Evolutionary conservation across 2,888 invertebrate species (phyloP).

Genomic region (Rhingia rostrata): DNA sequence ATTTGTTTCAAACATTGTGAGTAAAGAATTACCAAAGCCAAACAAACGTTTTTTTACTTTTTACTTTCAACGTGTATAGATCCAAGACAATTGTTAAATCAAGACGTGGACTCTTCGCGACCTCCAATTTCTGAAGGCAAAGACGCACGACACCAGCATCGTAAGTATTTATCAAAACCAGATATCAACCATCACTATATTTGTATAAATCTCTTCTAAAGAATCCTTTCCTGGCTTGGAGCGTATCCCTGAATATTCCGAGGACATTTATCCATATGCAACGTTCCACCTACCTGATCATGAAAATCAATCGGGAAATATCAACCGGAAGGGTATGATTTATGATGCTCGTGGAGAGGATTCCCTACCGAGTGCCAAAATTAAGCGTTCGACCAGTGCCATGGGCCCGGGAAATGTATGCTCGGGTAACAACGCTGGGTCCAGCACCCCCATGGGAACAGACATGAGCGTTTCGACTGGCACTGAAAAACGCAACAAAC

Average conservation of each 20-base stretch:
- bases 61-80: constrained; percentile 73
- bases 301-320: constrained; percentile 84
- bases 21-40: constrained; percentile 73
- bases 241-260: constrained; percentile 85
- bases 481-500: constrained; percentile 82
- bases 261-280: constrained; percentile 86
- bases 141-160: constrained; percentile 81
- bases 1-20: constrained; percentile 85
- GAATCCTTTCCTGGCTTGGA: constrained; percentile 83
- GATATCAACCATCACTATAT: constrained; percentile 83
- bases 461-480: constrained; percentile 74
- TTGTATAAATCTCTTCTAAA: constrained; percentile 82
- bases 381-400: constrained; percentile 77
- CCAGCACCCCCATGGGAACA: constrained; percentile 74
- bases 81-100: constrained; percentile 78
- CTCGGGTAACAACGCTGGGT: constrained; percentile 57
- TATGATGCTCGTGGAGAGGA: constrained; percentile 79
- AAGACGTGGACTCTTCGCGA: constrained; percentile 78
- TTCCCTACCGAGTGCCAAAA: constrained; percentile 78
- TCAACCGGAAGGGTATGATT: constrained; percentile 80
- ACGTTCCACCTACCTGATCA: constrained; percentile 85
- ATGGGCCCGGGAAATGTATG: constrained; percentile 16
- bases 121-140: constrained; percentile 77
- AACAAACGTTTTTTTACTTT: not conserved
- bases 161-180: constrained; percentile 84